Evolutionary conservation across 2,888 invertebrate genomes (phyloP), one percentile per base, ranked within the genome.

Genomic region (Salpingus planirostris): DNA sequence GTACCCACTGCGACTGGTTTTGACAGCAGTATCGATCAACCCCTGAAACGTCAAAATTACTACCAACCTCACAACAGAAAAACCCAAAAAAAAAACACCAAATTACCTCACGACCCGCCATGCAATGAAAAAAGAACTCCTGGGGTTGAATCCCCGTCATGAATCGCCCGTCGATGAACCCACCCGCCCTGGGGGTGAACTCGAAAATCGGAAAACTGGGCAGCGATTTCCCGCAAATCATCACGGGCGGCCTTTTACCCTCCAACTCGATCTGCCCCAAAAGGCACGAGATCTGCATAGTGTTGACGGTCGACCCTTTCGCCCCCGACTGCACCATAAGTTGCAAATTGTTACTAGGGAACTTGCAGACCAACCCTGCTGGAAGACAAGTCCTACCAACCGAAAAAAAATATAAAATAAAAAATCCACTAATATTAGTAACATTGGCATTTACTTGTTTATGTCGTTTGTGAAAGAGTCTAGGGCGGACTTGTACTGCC

Each of bases 81-180:
- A n/a, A n/a, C n/a, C n/a, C n/a, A n/a, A n/a, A n/a, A n/a, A n/a
- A n/a, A n/a, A n/a, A n/a, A n/a, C n/a, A n/a, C n/a, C n/a, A n/a
- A n/a, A n/a, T n/a, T n/a, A n/a, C n/a, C n/a, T 98, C 98, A 64
- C 98, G 78, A 32, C 98, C 98, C 31, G 98, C 98, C 97, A 99
- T 99, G 58, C 97, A 97, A 73, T 99, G 97, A 67, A 96, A 97
- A 68, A 95, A 98, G 62, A 95, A 95, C 58, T 98, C 97, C 65
- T 93, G 95, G 0, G 96, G 95, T 54, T 87, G 79, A 49, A 99
- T 91, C n/a, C 98, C 98, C 0, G 97, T 96, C 78, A 97, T 80
- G 59, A 98, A 99, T 6, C 98, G 76, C 0, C 92, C 91, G 47
- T 89, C 89, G 31, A 98, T 89, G 58, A 93, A 99, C 1, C 98